phyloP scores from a whole-genome alignment of 2,888 invertebrate species.

The Chouioia cunea region DNA sequence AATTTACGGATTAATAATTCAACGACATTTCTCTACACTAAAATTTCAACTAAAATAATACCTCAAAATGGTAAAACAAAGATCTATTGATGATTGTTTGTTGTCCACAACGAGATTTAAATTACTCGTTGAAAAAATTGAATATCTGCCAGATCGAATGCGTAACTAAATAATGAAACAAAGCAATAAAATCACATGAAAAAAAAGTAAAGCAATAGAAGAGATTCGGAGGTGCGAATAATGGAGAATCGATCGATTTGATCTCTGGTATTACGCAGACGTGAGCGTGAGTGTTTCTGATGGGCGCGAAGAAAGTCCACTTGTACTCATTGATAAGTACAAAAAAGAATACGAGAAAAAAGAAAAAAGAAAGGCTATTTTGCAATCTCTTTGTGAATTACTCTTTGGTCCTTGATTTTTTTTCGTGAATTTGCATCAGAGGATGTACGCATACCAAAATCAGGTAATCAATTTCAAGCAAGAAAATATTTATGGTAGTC shows the following conservation, averaged over 20 bases:
- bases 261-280: constrained; percentile 67
- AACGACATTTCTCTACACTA: too few relatives aligned
- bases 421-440: constrained; percentile 25
- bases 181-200: background rate
- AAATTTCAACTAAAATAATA: too few relatives aligned
- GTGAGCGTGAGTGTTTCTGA: constrained; percentile 55
- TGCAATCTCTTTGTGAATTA: constrained; percentile 21
- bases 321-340: background rate
- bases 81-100: too few relatives aligned
- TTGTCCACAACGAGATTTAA: too few relatives aligned
- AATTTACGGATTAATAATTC: too few relatives aligned
- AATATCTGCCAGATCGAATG: background rate
- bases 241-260: constrained; percentile 47
- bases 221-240: background rate
- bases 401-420: background rate
- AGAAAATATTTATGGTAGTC: background rate
- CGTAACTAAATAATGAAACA: background rate
- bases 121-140: too few relatives aligned
- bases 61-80: too few relatives aligned
- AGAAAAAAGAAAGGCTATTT: background rate
- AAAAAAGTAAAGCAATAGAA: background rate
- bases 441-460: constrained; percentile 3
- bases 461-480: constrained; percentile 11
- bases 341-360: too few relatives aligned
- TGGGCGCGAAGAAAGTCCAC: constrained; percentile 54